phyloP scores from a whole-genome alignment of 1,140 invertebrate genomes.

The Drosophila pandora region DNA sequence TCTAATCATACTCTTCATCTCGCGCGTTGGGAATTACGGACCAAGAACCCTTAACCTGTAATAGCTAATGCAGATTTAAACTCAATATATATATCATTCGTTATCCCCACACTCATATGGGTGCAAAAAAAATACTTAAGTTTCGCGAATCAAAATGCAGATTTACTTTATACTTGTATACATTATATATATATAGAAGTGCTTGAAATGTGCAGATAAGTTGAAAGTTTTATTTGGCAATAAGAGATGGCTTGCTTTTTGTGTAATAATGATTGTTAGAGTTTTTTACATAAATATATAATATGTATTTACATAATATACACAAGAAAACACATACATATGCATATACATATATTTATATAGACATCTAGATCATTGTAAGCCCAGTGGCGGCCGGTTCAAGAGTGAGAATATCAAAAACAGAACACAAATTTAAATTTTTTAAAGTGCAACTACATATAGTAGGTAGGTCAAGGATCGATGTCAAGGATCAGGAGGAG shows the following conservation, averaged over 20 bases:
- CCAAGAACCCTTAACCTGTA: constrained; percentile 62
- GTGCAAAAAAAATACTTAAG: constrained; percentile 53
- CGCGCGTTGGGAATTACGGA: constrained; percentile 69
- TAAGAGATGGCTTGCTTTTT: constrained; percentile 69
- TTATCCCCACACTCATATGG: constrained; percentile 26
- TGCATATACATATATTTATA: constrained; percentile 48
- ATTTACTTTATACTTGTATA: constrained; percentile 48
- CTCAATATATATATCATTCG: constrained; percentile 14
- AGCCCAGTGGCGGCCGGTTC: constrained; percentile 74
- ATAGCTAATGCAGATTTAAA: constrained; percentile 39
- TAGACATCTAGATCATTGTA: constrained; percentile 56
- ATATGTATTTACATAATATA: constrained; percentile 8
- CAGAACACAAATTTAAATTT: constrained; percentile 53
- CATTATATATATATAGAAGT: constrained; percentile 47
- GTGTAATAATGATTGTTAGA: constrained; percentile 71
- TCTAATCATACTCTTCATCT: constrained; percentile 61
- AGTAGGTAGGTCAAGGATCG: constrained; percentile 11
- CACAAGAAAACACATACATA: constrained; percentile 26
- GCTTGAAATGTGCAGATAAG: constrained; percentile 63
- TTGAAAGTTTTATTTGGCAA: constrained; percentile 49
- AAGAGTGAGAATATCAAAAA: constrained; percentile 72
- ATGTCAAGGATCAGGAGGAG: constrained; percentile 21
- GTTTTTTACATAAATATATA: constrained; percentile 63
- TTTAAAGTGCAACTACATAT: constrained; percentile 42
- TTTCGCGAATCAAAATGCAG: constrained; percentile 58